Percentiles rank a stretch among this genome's conserved stretches.
Evolutionary conservation across 2,113 vertebrate genomes (phyloP).

Genomic region (Chionomys nivalis): DNA sequence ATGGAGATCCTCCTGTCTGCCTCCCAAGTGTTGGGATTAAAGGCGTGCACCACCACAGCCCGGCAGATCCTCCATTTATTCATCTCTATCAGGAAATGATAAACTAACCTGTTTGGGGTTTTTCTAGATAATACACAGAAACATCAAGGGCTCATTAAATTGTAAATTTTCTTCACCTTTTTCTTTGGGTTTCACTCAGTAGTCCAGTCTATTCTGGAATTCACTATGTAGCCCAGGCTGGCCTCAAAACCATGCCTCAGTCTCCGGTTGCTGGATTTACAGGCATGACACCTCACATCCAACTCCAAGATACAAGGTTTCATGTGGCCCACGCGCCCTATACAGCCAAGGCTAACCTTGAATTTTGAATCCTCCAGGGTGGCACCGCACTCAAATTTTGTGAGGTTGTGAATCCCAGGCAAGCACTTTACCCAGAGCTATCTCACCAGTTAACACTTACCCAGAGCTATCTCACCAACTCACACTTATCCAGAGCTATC

Average conservation of each 20-base stretch:
- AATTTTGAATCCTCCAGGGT: background rate
- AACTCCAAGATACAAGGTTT: background rate
- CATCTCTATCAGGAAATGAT: background rate
- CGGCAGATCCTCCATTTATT: background rate
- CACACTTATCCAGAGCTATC: background rate
- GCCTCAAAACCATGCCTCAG: background rate
- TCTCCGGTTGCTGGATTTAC: background rate
- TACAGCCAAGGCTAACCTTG: background rate
- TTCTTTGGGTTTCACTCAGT: background rate
- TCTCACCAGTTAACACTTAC: background rate
- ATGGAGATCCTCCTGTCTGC: too few species aligned
- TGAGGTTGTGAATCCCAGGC: background rate
- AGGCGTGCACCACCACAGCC: too few species aligned
- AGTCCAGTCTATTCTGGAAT: background rate
- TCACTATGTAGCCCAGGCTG: background rate
- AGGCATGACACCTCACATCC: background rate
- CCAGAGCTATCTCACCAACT: too few species aligned
- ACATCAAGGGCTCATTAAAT: background rate
- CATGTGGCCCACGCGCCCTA: too few species aligned
- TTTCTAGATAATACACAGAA: background rate
- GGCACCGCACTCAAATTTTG: background rate
- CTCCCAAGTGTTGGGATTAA: too few species aligned
- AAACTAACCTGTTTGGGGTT: background rate
- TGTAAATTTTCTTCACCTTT: background rate
- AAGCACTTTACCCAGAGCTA: background rate